phyloP scores from a whole-genome alignment of 1,140 invertebrate genomes.

The Drosophila kohkoa region DNA sequence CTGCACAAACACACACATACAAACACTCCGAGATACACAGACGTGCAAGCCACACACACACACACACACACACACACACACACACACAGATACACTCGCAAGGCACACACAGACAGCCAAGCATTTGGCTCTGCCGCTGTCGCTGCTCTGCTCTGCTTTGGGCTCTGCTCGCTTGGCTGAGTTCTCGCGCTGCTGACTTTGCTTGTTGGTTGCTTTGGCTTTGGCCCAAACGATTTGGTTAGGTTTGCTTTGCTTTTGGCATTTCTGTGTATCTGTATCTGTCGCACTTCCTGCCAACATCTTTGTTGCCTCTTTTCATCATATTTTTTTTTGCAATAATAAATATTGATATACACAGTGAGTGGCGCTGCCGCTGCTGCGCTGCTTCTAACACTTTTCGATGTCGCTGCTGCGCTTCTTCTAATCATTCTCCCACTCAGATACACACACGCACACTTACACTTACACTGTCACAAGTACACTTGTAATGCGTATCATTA shows the following conservation, averaged over 20 bases:
- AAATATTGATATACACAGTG: slow-evolving; percentile 65
- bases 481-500: slow-evolving; percentile 52
- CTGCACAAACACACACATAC: slow-evolving; percentile 34
- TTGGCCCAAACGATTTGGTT: slow-evolving; percentile 71
- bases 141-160: slow-evolving; percentile 15
- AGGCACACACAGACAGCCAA: slow-evolving; percentile 32
- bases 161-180: slow-evolving; percentile 64
- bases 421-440: slow-evolving; percentile 12
- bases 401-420: slow-evolving; percentile 3
- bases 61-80: too few species aligned
- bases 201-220: slow-evolving; percentile 57
- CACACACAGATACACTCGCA: slow-evolving; percentile 37
- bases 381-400: slow-evolving; percentile 43
- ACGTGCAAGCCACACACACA: slow-evolving; percentile 37
- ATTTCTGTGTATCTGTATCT: slow-evolving; percentile 69
- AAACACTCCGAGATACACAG: slow-evolving; percentile 23
- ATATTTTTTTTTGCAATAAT: slow-evolving; percentile 68
- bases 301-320: slow-evolving; percentile 28
- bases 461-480: slow-evolving; percentile 8
- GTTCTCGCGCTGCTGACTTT: slow-evolving; percentile 57
- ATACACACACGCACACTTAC: background rate
- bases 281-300: slow-evolving; percentile 72
- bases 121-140: slow-evolving; percentile 32
- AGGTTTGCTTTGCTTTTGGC: slow-evolving; percentile 66
- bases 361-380: slow-evolving; percentile 22